Conservation (phyloP, 2,113 vertebrate species). For the Ammodytes dubius region DNA sequence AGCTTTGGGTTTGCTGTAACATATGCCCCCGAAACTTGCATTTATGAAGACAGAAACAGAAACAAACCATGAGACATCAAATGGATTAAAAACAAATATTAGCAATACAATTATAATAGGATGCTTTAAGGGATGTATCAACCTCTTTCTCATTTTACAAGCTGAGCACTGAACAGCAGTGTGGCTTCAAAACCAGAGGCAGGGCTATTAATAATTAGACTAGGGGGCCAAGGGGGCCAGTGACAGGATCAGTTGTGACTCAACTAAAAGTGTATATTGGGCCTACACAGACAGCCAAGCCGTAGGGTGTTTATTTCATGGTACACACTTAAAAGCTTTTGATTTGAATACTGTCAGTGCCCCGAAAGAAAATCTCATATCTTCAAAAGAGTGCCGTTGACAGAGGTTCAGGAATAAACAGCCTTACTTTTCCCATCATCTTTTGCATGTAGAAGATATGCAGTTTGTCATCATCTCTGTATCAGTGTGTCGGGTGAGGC, state of each 20-base stretch:
- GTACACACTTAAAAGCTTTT: slow-evolving; percentile 8
- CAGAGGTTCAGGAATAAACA: background rate
- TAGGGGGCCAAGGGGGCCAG: slow-evolving; percentile 27
- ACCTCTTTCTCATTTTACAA: background rate
- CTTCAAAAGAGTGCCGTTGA: slow-evolving; percentile 12
- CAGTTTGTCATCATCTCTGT: background rate
- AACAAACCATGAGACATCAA: background rate
- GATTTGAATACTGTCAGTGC: slow-evolving; percentile 6
- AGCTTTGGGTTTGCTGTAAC: slow-evolving; percentile 24
- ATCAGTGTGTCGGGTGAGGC: background rate
- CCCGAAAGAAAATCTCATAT: background rate
- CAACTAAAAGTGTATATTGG: slow-evolving; percentile 32
- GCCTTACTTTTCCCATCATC: background rate
- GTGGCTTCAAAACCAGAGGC: slow-evolving; percentile 26
- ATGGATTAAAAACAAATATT: background rate
- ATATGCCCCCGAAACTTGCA: slow-evolving; percentile 1
- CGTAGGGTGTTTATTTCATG: background rate
- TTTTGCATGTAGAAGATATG: slow-evolving; percentile 3
- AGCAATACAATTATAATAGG: background rate
- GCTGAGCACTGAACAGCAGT: slow-evolving; percentile 3
- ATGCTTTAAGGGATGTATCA: slow-evolving; percentile 7
- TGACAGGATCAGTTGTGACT: slow-evolving; percentile 54
- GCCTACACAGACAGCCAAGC: background rate
- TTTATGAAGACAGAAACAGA: background rate
- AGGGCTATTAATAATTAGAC: slow-evolving; percentile 38